A percentile compares a stretch with the other conserved stretches of the same genome.
Evolutionary conservation across 2,113 vertebrate genomes (phyloP).

Genomic region (Elachura formosa): DNA sequence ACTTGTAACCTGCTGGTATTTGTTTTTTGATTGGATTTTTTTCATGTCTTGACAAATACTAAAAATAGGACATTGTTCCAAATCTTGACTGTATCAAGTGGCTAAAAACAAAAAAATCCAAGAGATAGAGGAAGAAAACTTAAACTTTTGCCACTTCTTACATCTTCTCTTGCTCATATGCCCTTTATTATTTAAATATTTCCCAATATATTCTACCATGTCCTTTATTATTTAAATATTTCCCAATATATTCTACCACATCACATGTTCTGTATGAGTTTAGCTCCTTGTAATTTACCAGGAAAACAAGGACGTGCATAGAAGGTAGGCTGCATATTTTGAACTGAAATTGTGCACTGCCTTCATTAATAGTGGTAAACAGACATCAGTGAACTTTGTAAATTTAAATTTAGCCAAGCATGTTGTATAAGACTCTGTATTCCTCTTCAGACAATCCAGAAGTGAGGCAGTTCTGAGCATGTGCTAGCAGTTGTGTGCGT

Average conservation of each 20-base stretch:
- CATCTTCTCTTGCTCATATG: not conserved
- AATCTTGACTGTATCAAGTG: not conserved
- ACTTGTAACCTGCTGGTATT: not conserved
- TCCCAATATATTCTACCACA: accelerated
- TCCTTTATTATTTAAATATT: not conserved
- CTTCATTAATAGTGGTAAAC: not conserved
- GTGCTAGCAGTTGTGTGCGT: not conserved
- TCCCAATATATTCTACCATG: not conserved
- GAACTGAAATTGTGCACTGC: not conserved
- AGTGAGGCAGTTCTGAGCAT: not conserved
- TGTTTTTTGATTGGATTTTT: not conserved
- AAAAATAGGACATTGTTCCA: not conserved
- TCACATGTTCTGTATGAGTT: not conserved
- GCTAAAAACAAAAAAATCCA: not conserved
- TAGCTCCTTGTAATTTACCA: not conserved
- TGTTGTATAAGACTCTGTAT: not conserved
- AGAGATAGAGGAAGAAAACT: not conserved
- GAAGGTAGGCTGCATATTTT: not conserved
- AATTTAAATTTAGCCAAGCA: not conserved
- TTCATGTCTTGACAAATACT: not conserved
- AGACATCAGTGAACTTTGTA: not conserved
- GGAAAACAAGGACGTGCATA: not conserved
- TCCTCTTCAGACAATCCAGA: not conserved
- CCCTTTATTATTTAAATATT: not conserved
- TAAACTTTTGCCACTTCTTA: not conserved